Evolutionary conservation across 2,797 vertebrate species (phyloP), one percentile per base, ranked within the genome.

Genomic region (Emydoidea blandingii): DNA sequence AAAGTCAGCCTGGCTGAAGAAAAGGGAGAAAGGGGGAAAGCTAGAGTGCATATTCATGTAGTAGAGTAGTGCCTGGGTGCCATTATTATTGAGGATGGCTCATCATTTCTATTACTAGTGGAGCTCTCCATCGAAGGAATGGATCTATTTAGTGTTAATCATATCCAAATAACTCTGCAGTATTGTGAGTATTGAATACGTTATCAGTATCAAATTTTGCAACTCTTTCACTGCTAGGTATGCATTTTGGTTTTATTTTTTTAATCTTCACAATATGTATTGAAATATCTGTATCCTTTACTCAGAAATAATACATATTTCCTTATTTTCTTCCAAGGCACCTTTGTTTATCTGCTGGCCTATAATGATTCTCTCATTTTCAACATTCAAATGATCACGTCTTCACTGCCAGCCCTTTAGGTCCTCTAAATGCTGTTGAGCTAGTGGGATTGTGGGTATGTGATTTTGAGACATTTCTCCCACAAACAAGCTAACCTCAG

Each of bases 1-100:
- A 94, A 96, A 97, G 95, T 97, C 96, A 92, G 87, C 57, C 79
- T 97, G 92, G 84, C 56, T 96, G 93, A 94, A 96, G 93, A 95
- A 96, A 97, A 90, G 94, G 78, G 86, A 84, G 74, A 54, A 16
- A 74, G 11, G 72, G 53, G 94, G 94, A 94, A 87, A 74, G 88
- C 0, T 92, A 95, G 87, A 93, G 81, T 92, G 94, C 94, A 97
- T 97, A 97, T 87, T 96, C 90, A 97, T 95, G 96, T 86, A 92
- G 52, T 5, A 25, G 65, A 86, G 80, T 68, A 91, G 31, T 56
- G 65, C 25, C 59, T 0, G 87, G 80, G 57, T 91, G 18, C 79
- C n/a, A 19, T 93, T 94, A 84, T 84, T 65, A 50, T 4, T 86
- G 79, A 79, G 25, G 23, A 79, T 68, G 29, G 57, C 54, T 91